A percentile compares a stretch with the other conserved stretches of the same genome.
Conservation (phyloP, 2,113 vertebrate genomes). For the Beaufortia kweichowensis region DNA sequence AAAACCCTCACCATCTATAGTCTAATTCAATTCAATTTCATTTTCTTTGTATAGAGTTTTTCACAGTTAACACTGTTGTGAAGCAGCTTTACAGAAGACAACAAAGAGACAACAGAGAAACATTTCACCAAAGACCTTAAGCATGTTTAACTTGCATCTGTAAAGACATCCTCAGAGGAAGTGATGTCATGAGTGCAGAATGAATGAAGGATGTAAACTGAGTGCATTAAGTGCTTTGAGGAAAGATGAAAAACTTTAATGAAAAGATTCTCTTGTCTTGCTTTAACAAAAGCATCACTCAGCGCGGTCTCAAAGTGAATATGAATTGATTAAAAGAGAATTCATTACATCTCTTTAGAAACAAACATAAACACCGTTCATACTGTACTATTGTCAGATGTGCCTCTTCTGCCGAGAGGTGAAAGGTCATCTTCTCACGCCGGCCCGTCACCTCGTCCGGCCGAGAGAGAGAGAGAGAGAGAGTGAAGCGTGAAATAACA, state of each 20-base stretch:
- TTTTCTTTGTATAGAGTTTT: no score
- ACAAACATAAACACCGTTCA: neutral
- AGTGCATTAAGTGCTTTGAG: neutral
- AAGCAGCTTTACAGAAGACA: no score
- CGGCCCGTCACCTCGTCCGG: constrained; percentile 63
- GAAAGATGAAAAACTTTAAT: neutral
- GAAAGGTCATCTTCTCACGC: constrained; percentile 68
- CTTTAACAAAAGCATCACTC: neutral
- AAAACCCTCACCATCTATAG: neutral
- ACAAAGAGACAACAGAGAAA: neutral
- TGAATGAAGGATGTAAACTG: neutral
- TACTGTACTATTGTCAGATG: neutral
- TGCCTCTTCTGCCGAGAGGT: constrained; percentile 29
- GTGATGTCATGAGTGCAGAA: constrained; percentile 43
- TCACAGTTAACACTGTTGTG: no score
- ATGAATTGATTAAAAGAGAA: no score
- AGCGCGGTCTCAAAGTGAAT: no score
- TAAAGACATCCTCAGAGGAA: constrained; percentile 21
- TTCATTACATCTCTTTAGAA: no score
- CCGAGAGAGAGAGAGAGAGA: constrained; percentile 45
- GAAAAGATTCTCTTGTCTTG: neutral
- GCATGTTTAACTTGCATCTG: constrained; percentile 6
- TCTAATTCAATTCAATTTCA: no score
- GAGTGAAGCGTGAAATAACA: constrained; percentile 71
- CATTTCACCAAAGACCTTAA: neutral